phyloP scores from a whole-genome alignment of 2,797 vertebrate species.

The Peromyscus aztecus region DNA sequence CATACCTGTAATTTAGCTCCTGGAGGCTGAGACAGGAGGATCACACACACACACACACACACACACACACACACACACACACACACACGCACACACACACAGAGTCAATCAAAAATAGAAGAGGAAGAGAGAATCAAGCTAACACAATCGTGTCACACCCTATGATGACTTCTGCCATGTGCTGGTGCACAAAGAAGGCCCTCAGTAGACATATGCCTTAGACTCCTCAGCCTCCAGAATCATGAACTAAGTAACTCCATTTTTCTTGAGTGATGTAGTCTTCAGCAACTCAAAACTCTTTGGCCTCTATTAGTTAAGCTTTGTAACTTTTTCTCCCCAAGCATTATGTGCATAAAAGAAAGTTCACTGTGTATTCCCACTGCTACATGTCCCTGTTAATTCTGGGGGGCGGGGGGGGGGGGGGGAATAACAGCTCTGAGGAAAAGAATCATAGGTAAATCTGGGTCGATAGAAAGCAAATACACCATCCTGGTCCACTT shows the following conservation, averaged over 20 bases:
- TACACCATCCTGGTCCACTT: constrained; percentile 2
- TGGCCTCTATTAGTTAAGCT: neutral
- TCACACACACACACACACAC: neutral
- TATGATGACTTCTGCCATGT: neutral
- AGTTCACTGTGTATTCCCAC: neutral
- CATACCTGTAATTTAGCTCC: neutral
- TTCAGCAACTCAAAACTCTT: neutral
- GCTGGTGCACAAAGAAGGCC: neutral
- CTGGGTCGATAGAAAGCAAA: neutral
- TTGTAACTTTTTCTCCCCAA: neutral
- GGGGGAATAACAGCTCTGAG: neutral
- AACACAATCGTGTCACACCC: neutral
- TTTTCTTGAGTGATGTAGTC: neutral
- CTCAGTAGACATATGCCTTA: neutral
- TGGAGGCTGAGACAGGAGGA: neutral
- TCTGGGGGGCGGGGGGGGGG: neutral
- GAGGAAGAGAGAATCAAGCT: neutral
- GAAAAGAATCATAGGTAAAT: neutral
- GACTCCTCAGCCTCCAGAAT: neutral
- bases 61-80: neutral
- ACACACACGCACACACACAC: neutral
- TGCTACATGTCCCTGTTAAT: neutral
- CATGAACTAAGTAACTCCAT: neutral
- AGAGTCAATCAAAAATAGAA: neutral
- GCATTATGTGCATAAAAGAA: neutral